Evolutionary conservation across 2,113 vertebrate genomes (phyloP), one percentile per base, ranked within the genome.

Genomic region (Trichomycterus rosablanca): DNA sequence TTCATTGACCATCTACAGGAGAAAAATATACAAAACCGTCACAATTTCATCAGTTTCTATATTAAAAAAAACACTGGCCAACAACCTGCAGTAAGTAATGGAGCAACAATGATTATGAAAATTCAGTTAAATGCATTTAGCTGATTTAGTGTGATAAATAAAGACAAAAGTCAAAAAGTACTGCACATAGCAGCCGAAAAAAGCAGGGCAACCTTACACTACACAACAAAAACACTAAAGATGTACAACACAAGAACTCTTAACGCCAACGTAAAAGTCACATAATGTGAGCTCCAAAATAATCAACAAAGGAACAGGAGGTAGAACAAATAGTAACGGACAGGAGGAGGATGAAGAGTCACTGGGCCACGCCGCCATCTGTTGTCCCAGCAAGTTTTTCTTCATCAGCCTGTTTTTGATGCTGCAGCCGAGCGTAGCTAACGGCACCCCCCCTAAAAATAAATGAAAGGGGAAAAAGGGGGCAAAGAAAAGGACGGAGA

Each of bases 341-440:
- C 15, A 19, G 26, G 11, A 26, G 24, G 52, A 57, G 40, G 5
- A 20, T 16, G 3, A 7, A 3, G 0, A 6, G 2, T 89, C 86
- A 95, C 78, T 89, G 88, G 10, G 74, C 71, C 67, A 83, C 80
- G 1, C 79, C 90, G 4, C n/a, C n/a, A n/a, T 89, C 89, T 28
- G 81, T 64, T 0, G 76, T 66, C 12, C 80, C 92, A 0, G 86
- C 74, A 54, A 86, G 83, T 72, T 86, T 92, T 78, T 95, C 93
- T 24, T 95, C 91, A 0, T 94, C 90, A 0, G 76, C 83, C 71
- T 87, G 89, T 79, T 91, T 96, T 76, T 93, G 89, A 75, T 97
- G 90, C 76, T 97, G 90, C 67, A 99, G 89, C 26, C 91, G 78
- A 32, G 96, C 95, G 0, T 99, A 99, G 30, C 89, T 84, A 65